Evolutionary conservation across 2,888 invertebrate genomes (phyloP).

Genomic region (Camponotus fellah): DNA sequence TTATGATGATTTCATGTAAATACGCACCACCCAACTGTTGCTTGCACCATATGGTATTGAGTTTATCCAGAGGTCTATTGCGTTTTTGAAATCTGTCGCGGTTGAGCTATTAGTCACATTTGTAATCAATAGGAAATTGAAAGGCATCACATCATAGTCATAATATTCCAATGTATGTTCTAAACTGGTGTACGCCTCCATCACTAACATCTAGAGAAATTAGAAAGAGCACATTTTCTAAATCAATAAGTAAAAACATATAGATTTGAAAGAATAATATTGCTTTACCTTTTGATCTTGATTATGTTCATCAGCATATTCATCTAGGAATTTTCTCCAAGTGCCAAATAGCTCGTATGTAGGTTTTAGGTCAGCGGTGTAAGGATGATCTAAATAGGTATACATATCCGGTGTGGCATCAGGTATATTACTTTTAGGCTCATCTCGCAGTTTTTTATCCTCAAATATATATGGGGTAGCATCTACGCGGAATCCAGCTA

Average conservation of each 20-base stretch:
- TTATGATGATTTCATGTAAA: background rate
- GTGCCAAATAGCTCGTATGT: slow-evolving; percentile 87
- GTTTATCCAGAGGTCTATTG: slow-evolving; percentile 89
- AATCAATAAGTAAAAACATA: background rate
- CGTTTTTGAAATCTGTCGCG: slow-evolving; percentile 88
- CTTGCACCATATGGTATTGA: slow-evolving; percentile 83
- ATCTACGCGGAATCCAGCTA: slow-evolving; percentile 95
- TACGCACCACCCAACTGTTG: slow-evolving; percentile 93
- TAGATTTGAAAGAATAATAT: background rate
- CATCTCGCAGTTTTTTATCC: slow-evolving; percentile 87
- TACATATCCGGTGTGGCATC: slow-evolving; percentile 86
- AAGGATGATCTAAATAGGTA: slow-evolving; percentile 88
- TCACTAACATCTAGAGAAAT: slow-evolving; percentile 90
- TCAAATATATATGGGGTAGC: slow-evolving; percentile 91
- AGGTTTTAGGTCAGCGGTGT: slow-evolving; percentile 89
- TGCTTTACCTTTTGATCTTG: slow-evolving; percentile 82
- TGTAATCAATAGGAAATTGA: slow-evolving; percentile 92
- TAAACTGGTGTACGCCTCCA: slow-evolving; percentile 90
- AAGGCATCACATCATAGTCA: slow-evolving; percentile 91
- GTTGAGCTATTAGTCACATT: slow-evolving; percentile 88
- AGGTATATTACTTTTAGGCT: slow-evolving; percentile 86
- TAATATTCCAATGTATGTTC: slow-evolving; percentile 90
- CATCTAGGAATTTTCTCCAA: slow-evolving; percentile 88
- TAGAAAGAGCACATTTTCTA: slow-evolving; percentile 1
- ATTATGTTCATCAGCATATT: slow-evolving; percentile 82